Evolutionary conservation across 2,113 vertebrate genomes (phyloP).

Genomic region (Marmota monax): DNA sequence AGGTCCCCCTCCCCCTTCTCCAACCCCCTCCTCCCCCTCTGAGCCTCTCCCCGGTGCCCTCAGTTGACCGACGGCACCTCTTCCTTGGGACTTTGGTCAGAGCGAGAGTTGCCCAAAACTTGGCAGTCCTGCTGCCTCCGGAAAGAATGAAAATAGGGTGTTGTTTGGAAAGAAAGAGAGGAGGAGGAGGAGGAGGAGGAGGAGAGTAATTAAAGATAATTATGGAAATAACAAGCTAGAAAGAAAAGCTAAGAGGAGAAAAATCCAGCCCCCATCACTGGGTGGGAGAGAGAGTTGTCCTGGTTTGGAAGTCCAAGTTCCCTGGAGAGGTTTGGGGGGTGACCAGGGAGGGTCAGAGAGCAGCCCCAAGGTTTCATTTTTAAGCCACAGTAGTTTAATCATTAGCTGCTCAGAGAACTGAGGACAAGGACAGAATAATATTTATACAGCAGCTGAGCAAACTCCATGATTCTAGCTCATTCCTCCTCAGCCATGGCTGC

Average conservation of each 20-base stretch:
- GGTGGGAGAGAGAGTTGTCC: constrained; percentile 15
- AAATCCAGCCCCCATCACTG: not conserved
- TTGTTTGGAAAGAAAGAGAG: constrained; percentile 69
- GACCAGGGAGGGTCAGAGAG: not conserved
- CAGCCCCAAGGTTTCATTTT: not conserved
- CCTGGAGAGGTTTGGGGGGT: not conserved
- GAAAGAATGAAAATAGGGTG: constrained; percentile 73
- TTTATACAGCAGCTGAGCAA: constrained; percentile 57
- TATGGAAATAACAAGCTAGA: constrained; percentile 62
- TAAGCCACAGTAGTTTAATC: constrained; percentile 5
- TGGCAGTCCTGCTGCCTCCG: constrained; percentile 42
- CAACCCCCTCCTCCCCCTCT: not conserved
- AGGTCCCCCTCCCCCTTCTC: not conserved
- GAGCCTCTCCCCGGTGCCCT: not conserved
- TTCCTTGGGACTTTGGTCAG: not conserved
- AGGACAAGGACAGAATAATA: constrained; percentile 43
- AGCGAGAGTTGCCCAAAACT: constrained; percentile 54
- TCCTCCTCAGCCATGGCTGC: not conserved
- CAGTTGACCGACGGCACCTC: not conserved
- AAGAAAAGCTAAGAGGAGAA: constrained; percentile 56
- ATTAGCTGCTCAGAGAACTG: constrained; percentile 1
- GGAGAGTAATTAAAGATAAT: constrained; percentile 76
- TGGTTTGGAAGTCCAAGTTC: not conserved
- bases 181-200: constrained; percentile 18
- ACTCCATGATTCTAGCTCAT: not conserved